Base-by-base conservation (phyloP, 2,888 invertebrate species). In the Drosophila algonquin region DNA sequence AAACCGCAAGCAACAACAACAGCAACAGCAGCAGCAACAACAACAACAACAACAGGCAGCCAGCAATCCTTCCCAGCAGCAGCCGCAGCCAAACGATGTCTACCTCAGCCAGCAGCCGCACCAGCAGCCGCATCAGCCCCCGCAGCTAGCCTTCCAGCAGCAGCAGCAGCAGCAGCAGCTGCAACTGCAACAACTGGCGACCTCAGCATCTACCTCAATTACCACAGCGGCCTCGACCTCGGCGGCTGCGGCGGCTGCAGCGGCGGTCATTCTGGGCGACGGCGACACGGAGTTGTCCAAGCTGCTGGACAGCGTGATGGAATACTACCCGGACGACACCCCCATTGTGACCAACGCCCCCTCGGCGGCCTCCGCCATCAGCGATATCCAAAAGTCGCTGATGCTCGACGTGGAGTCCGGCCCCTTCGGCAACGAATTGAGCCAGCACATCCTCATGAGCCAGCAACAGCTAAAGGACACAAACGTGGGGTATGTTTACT, bases 311-410 rank as follows among this genome's bases (percentile, higher is more conserved):
- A 95, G 96, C 91, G 96, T 97, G 71, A 96, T 97, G 90, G 97
- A 97, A 76, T 95, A 95, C 89, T 95, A 95, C 91, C 95, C 96
- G 69, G 96, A 96, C 53, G 90, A 90, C 60, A 88, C 90, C 58
- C 85, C 90, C 27, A 90, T 90, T 71, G 90, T 81, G 57, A 80
- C 82, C 10, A 74, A 79, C 12, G 76, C 90, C 21, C 86, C 89
- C 9, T 89, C 91, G 6, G 90, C 89, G 57, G 80, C 90, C 46
- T 89, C 90, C 92, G 96, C 96, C 73, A 98, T 98, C 75, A 96
- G 95, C 90, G 97, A 96, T 53, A 98, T 98, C 89, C 96, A 97
- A 90, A 96, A 97, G 91, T 96, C 96, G 85, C 93, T 98, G 89
- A 98, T 98, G 98, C 96, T 94, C 89, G 97, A 97, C 92, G 96